phyloP scores from a whole-genome alignment of 2,888 invertebrate species.

The Agrotis exclamationis region DNA sequence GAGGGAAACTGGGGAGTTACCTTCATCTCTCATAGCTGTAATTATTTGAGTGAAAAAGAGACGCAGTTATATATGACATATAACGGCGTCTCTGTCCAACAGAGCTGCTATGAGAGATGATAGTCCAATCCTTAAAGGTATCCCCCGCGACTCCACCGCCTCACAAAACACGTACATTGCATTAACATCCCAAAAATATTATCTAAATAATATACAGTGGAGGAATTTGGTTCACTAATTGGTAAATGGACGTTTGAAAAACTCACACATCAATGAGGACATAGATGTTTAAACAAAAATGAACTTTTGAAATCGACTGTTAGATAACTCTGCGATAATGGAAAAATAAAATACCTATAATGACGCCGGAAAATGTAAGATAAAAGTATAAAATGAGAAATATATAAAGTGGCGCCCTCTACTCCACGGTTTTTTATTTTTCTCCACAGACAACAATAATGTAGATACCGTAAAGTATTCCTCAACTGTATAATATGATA shows the following conservation, averaged over 20 bases:
- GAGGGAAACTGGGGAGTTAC: slow-evolving; percentile 3
- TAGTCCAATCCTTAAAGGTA: not conserved
- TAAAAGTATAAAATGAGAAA: slow-evolving; percentile 41
- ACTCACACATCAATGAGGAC: slow-evolving; percentile 67
- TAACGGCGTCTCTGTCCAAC: not conserved
- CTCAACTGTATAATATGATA: slow-evolving; percentile 72
- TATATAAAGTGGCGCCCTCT: slow-evolving; percentile 36
- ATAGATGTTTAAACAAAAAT: slow-evolving; percentile 54
- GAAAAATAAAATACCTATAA: slow-evolving; percentile 42
- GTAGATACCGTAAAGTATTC: slow-evolving; percentile 59
- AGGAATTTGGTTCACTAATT: slow-evolving; percentile 85
- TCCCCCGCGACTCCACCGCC: slow-evolving; percentile 54
- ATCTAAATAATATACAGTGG: slow-evolving; percentile 88
- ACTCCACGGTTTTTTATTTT: slow-evolving; percentile 29
- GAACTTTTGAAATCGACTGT: slow-evolving; percentile 36
- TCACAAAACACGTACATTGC: slow-evolving; percentile 75
- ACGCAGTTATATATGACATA: not conserved
- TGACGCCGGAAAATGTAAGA: slow-evolving; percentile 25
- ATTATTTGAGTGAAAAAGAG: not conserved
- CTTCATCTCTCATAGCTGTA: not conserved
- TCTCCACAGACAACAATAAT: slow-evolving; percentile 24
- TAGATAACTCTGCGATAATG: not conserved
- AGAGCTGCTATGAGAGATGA: not conserved
- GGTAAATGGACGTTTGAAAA: slow-evolving; percentile 87
- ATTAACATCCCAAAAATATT: slow-evolving; percentile 78